phyloP scores from a whole-genome alignment of 2,797 vertebrate species.

The Acridotheres tristis region DNA sequence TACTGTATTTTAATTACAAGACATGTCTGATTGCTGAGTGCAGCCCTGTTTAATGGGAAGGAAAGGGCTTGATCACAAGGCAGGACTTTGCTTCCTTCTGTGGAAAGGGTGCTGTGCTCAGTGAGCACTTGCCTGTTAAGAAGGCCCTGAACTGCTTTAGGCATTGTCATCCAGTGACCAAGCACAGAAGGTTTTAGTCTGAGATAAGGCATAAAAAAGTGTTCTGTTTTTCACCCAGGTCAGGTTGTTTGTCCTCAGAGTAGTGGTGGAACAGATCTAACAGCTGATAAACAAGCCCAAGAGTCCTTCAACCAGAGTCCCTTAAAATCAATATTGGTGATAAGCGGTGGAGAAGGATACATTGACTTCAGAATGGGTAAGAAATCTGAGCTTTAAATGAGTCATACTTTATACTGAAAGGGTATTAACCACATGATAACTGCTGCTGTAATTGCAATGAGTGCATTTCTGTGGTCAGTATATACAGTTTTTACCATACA shows the following conservation, averaged over 20 bases:
- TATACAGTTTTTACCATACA: background rate
- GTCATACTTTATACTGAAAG: background rate
- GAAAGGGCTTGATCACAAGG: background rate
- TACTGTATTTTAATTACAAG: background rate
- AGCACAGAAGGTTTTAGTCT: background rate
- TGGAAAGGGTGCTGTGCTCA: background rate
- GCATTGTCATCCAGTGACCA: background rate
- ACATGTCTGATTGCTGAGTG: background rate
- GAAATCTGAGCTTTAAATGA: slow-evolving; percentile 33
- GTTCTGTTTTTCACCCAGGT: slow-evolving; percentile 75
- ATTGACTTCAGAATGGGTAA: slow-evolving; percentile 99
- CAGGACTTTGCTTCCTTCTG: background rate
- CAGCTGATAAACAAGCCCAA: slow-evolving; percentile 74
- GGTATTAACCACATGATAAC: background rate
- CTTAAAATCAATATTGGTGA: slow-evolving; percentile 88
- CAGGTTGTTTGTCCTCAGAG: slow-evolving; percentile 81
- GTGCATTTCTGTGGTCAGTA: background rate
- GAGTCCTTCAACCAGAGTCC: slow-evolving; percentile 80
- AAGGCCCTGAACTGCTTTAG: background rate
- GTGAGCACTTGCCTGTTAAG: background rate
- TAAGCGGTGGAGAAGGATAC: slow-evolving; percentile 98
- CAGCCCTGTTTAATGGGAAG: background rate
- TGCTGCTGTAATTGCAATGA: background rate
- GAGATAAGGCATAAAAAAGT: background rate
- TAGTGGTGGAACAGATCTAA: slow-evolving; percentile 74